A percentile compares a stretch with the other conserved stretches of the same genome.
phyloP scores from a whole-genome alignment of 2,113 vertebrate species.

The Lonchura striata region DNA sequence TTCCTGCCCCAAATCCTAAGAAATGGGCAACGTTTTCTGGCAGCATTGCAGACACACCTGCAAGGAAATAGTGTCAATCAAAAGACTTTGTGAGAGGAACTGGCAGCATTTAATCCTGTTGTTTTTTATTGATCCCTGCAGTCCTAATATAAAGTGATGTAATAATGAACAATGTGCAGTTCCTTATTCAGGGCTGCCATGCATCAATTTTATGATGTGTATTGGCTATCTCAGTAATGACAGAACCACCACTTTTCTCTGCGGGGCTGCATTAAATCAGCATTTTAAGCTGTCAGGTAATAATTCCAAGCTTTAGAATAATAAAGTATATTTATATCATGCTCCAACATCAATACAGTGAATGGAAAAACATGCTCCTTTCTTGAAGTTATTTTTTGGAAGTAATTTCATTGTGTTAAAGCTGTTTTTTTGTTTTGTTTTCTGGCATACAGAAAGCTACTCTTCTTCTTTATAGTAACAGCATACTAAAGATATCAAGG shows the following conservation, averaged over 20 bases:
- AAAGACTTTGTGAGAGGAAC: constrained; percentile 28
- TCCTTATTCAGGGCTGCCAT: constrained; percentile 63
- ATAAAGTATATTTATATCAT: constrained; percentile 67
- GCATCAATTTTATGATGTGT: constrained; percentile 71
- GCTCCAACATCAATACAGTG: constrained; percentile 33
- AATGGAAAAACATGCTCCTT: constrained; percentile 54
- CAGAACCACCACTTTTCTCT: constrained; percentile 70
- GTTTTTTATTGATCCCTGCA: constrained; percentile 69
- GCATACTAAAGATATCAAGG: background rate
- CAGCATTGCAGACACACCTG: constrained; percentile 41
- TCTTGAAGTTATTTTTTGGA: constrained; percentile 15
- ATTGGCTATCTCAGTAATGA: constrained; percentile 70
- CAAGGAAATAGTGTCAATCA: constrained; percentile 59
- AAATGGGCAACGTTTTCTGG: background rate
- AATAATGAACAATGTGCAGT: constrained; percentile 66
- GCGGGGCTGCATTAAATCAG: constrained; percentile 68
- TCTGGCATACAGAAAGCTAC: constrained; percentile 9
- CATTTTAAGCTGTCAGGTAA: constrained; percentile 66
- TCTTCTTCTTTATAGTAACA: background rate
- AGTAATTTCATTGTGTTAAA: constrained; percentile 42
- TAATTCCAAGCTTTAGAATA: constrained; percentile 68
- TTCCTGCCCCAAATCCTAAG: background rate
- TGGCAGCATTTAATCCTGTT: constrained; percentile 68
- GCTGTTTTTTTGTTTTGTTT: background rate
- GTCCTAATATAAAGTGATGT: constrained; percentile 71